These are phyloP conservation scores for Zaprionus gabonicus DNA, from an alignment of 1,140 invertebrate genomes.

Conservation along the genomic window DNA sequence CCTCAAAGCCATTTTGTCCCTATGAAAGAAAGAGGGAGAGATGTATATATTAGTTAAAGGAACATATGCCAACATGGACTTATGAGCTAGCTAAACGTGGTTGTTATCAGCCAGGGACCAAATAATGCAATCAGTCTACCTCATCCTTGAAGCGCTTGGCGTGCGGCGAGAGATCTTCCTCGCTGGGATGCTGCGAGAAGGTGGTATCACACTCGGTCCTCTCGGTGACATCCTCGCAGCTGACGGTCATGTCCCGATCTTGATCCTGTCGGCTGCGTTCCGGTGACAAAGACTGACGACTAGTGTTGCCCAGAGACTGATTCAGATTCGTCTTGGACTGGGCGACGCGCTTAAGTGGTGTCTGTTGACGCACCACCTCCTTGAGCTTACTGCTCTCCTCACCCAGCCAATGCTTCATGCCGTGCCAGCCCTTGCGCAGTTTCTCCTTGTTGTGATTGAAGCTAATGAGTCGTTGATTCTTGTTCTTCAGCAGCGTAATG, in stretches of 20 bases:
- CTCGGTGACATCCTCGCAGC: conserved; percentile 68
- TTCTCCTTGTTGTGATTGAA: conserved; percentile 84
- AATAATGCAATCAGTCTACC: conserved; percentile 53
- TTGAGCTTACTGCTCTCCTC: conserved; percentile 85
- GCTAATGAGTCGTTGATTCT: conserved; percentile 74
- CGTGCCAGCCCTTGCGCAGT: conserved; percentile 85
- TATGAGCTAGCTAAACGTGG: not conserved
- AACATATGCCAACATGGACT: not conserved
- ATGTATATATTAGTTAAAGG: not conserved
- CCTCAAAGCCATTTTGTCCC: conserved; percentile 97
- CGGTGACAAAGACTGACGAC: conserved; percentile 62
- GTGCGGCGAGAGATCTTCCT: conserved; percentile 71
- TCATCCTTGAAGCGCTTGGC: conserved; percentile 76
- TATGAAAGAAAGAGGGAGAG: conserved; percentile 79
- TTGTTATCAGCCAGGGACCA: conserved; percentile 35
- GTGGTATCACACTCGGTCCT: conserved; percentile 61
- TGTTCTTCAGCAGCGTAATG: conserved; percentile 81
- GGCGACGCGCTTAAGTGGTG: conserved; percentile 85
- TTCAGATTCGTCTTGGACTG: conserved; percentile 72
- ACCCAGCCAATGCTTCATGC: conserved; percentile 85
- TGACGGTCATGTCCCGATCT: conserved; percentile 53
- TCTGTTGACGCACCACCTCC: conserved; percentile 85
- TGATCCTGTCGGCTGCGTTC: conserved; percentile 39
- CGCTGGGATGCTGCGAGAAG: conserved; percentile 58
- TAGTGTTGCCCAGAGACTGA: conserved; percentile 47